phyloP scores from a whole-genome alignment of 1,140 invertebrate species.

The Zaprionus ghesquierei region DNA sequence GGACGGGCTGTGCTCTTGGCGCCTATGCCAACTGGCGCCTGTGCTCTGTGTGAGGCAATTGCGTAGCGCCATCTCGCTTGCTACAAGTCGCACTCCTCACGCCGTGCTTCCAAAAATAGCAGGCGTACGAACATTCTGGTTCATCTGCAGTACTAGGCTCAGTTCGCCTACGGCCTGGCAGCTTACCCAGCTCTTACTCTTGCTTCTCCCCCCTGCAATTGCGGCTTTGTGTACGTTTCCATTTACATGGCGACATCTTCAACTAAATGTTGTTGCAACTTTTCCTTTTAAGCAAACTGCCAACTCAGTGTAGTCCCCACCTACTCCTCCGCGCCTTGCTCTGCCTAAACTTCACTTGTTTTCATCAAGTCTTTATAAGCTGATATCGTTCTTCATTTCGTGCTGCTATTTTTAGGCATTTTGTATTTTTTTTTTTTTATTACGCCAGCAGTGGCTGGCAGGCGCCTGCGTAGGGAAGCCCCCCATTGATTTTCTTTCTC shows the following conservation, averaged over 20 bases:
- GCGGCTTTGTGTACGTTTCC: conserved; percentile 16
- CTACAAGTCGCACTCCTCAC: neutral
- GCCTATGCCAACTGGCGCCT: conserved; percentile 22
- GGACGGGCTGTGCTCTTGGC: neutral
- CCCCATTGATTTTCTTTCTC: conserved; percentile 37
- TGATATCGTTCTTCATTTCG: conserved; percentile 11
- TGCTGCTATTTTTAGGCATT: conserved; percentile 41
- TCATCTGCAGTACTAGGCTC: conserved; percentile 6
- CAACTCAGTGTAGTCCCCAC: conserved; percentile 44
- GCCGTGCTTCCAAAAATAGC: conserved; percentile 66
- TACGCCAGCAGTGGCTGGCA: neutral
- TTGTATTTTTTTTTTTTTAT: conserved; percentile 19
- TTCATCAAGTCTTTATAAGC: conserved; percentile 18
- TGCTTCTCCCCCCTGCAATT: neutral
- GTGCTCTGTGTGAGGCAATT: conserved; percentile 20
- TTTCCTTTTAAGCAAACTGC: conserved; percentile 32
- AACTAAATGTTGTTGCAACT: conserved; percentile 27
- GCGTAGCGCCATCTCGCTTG: conserved; percentile 7
- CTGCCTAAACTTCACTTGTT: neutral
- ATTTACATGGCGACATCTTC: conserved; percentile 43
- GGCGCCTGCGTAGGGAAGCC: conserved; percentile 34
- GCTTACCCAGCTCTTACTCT: neutral
- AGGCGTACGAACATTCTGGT: conserved; percentile 53
- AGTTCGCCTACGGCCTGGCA: neutral
- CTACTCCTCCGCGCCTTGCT: neutral